A percentile compares a stretch with the other conserved stretches of the same genome.
Conservation (phyloP, 2,888 invertebrate genomes). For the Tipula helvola region DNA sequence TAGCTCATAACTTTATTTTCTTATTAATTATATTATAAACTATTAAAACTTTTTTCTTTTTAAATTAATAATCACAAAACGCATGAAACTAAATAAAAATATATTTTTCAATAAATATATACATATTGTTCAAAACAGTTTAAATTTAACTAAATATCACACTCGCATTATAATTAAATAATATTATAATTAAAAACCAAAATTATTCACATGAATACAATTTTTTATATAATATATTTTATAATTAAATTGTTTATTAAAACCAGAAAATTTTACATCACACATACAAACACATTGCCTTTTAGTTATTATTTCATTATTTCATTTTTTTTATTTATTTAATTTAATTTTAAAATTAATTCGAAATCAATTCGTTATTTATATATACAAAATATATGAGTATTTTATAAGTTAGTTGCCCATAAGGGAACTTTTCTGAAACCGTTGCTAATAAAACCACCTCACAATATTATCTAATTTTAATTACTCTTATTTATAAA, state of each 20-base stretch:
- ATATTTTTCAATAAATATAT: neutral
- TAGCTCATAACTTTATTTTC: neutral
- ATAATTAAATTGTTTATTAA: neutral
- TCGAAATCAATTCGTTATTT: neutral
- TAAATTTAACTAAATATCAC: neutral
- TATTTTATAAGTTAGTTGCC: conserved; percentile 43
- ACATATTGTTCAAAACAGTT: neutral
- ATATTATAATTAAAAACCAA: neutral
- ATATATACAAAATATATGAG: neutral
- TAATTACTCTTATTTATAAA: neutral
- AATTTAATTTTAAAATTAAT: neutral
- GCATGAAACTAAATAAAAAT: neutral
- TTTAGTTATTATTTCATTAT: neutral
- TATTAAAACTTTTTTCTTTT: neutral
- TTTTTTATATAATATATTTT: neutral
- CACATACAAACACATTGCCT: neutral
- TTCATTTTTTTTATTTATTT: neutral
- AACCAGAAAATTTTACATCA: neutral
- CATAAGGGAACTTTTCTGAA: conserved; percentile 60
- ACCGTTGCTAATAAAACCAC: conserved; percentile 37
- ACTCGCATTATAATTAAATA: neutral
- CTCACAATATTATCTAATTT: conserved; percentile 4
- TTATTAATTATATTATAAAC: neutral
- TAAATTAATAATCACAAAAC: neutral
- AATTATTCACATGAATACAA: neutral